Evolutionary conservation across 2,797 vertebrate genomes (phyloP).

Genomic region (Tenualosa thibaudeaui): DNA sequence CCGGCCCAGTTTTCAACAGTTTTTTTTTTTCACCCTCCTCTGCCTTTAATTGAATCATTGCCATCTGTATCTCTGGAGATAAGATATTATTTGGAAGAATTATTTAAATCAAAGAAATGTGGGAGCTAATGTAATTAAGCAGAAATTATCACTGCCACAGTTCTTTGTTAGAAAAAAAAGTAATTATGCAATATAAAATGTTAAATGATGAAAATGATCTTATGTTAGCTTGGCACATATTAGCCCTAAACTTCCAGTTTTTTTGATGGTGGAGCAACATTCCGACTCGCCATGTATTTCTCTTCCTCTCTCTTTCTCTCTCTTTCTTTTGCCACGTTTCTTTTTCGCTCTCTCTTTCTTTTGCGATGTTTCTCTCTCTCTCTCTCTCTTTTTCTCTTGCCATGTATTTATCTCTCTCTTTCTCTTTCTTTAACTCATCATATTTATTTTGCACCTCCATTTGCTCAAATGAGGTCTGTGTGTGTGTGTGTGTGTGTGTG

Average conservation of each 20-base stretch:
- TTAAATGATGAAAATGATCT: conserved; percentile 76
- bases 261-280: background rate
- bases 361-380: too few relatives aligned
- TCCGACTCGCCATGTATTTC: background rate
- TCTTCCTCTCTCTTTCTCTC: too few relatives aligned
- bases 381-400: background rate
- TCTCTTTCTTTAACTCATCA: background rate
- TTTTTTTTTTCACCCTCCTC: conserved; percentile 32
- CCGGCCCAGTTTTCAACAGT: conserved; percentile 41
- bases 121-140: conserved; percentile 78
- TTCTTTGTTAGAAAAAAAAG: conserved; percentile 66
- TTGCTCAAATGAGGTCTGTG: background rate
- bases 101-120: conserved; percentile 75
- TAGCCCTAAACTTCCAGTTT: background rate
- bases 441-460: conserved; percentile 11
- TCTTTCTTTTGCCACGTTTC: too few relatives aligned
- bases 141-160: conserved; percentile 78
- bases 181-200: conserved; percentile 79
- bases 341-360: too few relatives aligned
- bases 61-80: conserved; percentile 73
- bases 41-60: conserved; percentile 71
- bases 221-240: conserved; percentile 8
- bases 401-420: background rate
- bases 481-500: background rate
- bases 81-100: conserved; percentile 73